Percentiles rank a stretch among this genome's conserved stretches.
Conservation (phyloP, 2,113 vertebrate species). For the Montifringilla adamsi region DNA sequence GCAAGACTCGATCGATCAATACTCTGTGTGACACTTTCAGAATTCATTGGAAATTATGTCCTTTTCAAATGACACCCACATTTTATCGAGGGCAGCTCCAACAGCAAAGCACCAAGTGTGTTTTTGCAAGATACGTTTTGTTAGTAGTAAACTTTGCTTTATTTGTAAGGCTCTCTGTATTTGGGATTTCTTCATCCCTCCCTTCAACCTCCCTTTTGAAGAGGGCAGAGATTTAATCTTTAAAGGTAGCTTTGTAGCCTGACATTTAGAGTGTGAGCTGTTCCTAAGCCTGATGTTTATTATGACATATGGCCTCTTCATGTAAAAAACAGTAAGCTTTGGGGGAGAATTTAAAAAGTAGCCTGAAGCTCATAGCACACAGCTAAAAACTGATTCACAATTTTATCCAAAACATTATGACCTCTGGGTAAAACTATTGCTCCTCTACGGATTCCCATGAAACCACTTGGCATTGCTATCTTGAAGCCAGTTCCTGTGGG, state of each 20-base stretch:
- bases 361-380: neutral
- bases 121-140: conserved; percentile 65
- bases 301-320: conserved; percentile 42
- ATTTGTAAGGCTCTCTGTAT: conserved; percentile 49
- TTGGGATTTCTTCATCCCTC: conserved; percentile 43
- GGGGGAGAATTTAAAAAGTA: conserved; percentile 54
- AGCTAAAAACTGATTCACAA: conserved; percentile 28
- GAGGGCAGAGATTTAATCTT: conserved; percentile 64
- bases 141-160: conserved; percentile 63
- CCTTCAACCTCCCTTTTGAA: conserved; percentile 53
- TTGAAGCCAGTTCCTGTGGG: neutral
- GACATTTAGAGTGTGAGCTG: conserved; percentile 66
- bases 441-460: neutral
- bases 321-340: conserved; percentile 57
- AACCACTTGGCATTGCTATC: neutral
- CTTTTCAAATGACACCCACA: conserved; percentile 77
- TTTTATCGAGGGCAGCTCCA: conserved; percentile 69
- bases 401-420: conserved; percentile 56
- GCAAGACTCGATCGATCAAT: conserved; percentile 89
- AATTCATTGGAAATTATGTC: conserved; percentile 79
- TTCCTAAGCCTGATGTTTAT: conserved; percentile 56
- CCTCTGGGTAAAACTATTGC: conserved; percentile 16
- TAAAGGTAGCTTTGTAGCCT: conserved; percentile 66
- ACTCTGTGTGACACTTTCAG: conserved; percentile 78
- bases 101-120: conserved; percentile 57